Evolutionary conservation across 1,140 invertebrate species (phyloP), one percentile per base, ranked within the genome.

Genomic region (Diabrotica undecimpunctata): DNA sequence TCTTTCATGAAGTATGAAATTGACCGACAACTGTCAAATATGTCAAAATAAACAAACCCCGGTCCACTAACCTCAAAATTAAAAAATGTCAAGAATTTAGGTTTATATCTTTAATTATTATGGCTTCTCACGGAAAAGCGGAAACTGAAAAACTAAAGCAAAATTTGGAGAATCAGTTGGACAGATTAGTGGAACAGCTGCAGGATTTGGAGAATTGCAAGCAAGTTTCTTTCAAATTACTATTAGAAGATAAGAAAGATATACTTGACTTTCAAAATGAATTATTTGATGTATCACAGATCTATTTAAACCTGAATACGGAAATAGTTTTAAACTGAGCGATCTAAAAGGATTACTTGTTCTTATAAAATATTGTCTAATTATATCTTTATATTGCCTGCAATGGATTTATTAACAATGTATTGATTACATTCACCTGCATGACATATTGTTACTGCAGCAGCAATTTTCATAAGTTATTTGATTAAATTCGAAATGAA

Each of bases 111-210:
- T 54, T 61, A 38, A 13, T 14, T 9, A 69, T 54, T 66, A 79
- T 79, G 77, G 68, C 72, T 54, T 76, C 76, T 4, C 68, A 72
- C 53, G 77, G 77, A 54, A 75, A 77, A 75, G 67, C 65, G 39
- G 77, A 79, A 74, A 79, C 75, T 37, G 81, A 85, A 62, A 85
- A 84, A 74, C 74, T 93, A 12, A 83, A 82, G 68, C 79, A 86
- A 69, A 92, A 92, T 80, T 71, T 92, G 12, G 85, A 90, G 76
- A 84, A 86, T 73, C 90, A 92, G 74, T 72, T 92, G 12, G 87
- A 91, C 66, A 78, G 90, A 64, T 76, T 92, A 52, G 81, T 91
- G 10, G 84, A 88, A 70, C 89, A 93, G 74, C 76, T 92, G 35
- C 78, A 84, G 52, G 90, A 92, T 78, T 80, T 93, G 61, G 90